Percentiles rank a stretch among this genome's conserved stretches.
phyloP scores from a whole-genome alignment of 92 coral and sea anemone genomes.

The Zoanthus solanderi region DNA sequence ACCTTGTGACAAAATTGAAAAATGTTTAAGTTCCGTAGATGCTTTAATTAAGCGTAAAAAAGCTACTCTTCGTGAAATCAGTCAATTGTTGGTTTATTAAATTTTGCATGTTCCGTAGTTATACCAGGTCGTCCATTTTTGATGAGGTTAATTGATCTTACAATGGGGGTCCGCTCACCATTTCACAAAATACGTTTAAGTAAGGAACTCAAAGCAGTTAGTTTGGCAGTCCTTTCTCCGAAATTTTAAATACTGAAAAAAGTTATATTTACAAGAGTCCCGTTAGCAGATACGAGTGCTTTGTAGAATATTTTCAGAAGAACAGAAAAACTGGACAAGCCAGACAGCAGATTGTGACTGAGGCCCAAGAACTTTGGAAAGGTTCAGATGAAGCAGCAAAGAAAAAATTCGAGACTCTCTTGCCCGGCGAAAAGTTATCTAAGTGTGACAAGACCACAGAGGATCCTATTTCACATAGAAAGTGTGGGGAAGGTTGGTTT shows the following conservation, averaged over 20 bases:
- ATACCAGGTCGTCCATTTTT: conserved; percentile 59
- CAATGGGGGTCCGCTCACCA: conserved; percentile 38
- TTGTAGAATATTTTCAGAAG: no score
- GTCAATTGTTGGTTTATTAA: conserved; percentile 36
- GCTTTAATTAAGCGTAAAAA: conserved; percentile 31
- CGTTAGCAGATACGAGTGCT: no score
- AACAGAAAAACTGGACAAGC: no score
- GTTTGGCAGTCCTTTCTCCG: conserved; percentile 52
- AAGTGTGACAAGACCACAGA: no score
- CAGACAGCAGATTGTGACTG: no score
- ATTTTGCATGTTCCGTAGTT: conserved; percentile 48
- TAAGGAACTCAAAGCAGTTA: conserved; percentile 26
- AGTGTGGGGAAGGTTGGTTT: no score
- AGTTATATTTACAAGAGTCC: no score
- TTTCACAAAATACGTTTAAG: conserved; percentile 45
- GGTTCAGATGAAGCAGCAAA: no score
- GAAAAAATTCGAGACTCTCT: no score
- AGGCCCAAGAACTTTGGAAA: no score
- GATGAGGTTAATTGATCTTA: conserved; percentile 50
- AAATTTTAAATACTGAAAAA: conserved; percentile 15
- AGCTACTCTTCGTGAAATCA: conserved; percentile 28
- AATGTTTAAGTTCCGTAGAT: conserved; percentile 16
- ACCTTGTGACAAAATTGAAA: conserved; percentile 28
- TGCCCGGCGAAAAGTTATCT: no score
- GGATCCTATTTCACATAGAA: no score